phyloP scores from a whole-genome alignment of 2,888 invertebrate genomes.

The Euzetes globulus region DNA sequence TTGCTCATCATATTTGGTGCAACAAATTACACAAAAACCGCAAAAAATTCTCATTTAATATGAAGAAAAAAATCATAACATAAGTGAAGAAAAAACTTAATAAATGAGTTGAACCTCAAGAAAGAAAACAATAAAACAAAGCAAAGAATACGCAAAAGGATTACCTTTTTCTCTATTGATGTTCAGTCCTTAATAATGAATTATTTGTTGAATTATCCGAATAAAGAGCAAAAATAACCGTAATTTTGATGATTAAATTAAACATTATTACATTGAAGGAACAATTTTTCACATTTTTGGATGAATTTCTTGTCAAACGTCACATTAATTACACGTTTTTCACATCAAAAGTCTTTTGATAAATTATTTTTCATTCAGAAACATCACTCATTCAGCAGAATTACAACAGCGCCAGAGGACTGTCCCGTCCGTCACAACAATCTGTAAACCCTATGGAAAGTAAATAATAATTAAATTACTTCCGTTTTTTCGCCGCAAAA shows the following conservation, averaged over 20 bases:
- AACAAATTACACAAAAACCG: neutral
- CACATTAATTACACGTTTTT: too few species aligned
- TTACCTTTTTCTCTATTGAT: neutral
- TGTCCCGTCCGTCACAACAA: too few species aligned
- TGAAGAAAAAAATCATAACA: neutral
- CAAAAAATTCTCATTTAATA: too few species aligned
- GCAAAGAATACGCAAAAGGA: neutral
- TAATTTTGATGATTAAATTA: neutral
- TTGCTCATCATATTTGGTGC: neutral
- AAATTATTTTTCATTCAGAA: too few species aligned
- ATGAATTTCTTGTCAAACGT: too few species aligned
- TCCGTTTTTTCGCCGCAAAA: neutral
- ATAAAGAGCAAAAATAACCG: too few species aligned
- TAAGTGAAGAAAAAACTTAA: neutral
- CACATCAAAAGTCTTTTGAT: too few species aligned
- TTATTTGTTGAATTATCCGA: too few species aligned
- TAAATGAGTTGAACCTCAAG: neutral
- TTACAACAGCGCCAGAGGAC: too few species aligned
- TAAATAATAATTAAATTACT: conserved; percentile 1
- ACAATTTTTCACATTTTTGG: too few species aligned
- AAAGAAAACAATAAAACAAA: neutral
- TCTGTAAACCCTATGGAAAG: neutral
- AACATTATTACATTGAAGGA: too few species aligned
- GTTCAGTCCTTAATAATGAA: neutral
- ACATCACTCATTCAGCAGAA: too few species aligned